Base-by-base conservation (phyloP, 2,888 invertebrate species). In the Acanthopleura granulata region DNA sequence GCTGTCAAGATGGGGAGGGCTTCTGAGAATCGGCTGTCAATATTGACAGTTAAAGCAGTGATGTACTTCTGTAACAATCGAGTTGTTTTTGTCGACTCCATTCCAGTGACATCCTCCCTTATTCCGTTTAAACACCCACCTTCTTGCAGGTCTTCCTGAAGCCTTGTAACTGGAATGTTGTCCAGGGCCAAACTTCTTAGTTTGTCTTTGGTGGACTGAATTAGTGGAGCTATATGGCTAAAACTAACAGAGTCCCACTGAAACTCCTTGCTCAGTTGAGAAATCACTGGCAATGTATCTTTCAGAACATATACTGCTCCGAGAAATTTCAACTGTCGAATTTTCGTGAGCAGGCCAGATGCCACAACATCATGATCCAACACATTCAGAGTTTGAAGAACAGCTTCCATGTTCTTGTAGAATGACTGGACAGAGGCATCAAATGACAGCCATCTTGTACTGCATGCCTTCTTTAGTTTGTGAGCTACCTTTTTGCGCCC, bases 381-480 rank as follows among this genome's bases (percentile, higher is more conserved):
- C 12, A 57, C 72, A 27, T 72, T 40, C 69, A 78, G 18, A 16
- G 74, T 72, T 70, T 76, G 75, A 4, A 79, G 30, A 3, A 80
- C 30, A n/a, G 77, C 74, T 40, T 72, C 72, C 27, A 75, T 74
- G 25, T 79, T 74, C n/a, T 62, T n/a, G 66, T 30, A 74, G 0
- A 79, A 72, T 40, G 78, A 75, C 49, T 72, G 73, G 0, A 79
- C 75, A 62, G 79, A 66, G 16, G 75, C 72, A n/a, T 80, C 79
- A 66, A 82, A 74, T 51, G 80, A 80, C 49, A 79, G 69, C 80
- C 79, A 82, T n/a, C 80, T 27, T 22, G 81, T 81, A 1, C 66
- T n/a, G 16, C 77, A 77, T 3, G 77, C 76, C 49, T 78, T 80
- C 51, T 81, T 80, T 30, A 79, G 61, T n/a, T 76, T 61, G 73